phyloP scores from a whole-genome alignment of 2,888 invertebrate genomes.

The Xylota sylvarum region DNA sequence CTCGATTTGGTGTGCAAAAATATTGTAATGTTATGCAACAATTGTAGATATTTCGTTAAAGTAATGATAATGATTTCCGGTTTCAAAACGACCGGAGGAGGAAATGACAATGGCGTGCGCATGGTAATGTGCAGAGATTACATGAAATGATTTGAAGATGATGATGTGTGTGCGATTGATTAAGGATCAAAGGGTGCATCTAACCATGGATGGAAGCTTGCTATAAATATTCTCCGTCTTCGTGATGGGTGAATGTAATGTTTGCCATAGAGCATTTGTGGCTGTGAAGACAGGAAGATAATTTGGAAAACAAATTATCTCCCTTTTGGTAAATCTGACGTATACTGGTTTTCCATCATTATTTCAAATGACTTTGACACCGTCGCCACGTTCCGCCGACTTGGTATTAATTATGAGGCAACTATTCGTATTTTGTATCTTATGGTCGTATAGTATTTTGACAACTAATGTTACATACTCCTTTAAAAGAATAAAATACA shows the following conservation, averaged over 20 bases:
- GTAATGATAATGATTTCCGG: conserved; percentile 67
- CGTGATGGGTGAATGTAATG: not conserved
- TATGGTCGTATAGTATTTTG: too few relatives aligned
- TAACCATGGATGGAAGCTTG: conserved; percentile 28
- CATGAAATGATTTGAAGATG: conserved; percentile 48
- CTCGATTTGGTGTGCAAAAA: conserved; percentile 44
- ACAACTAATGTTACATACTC: too few relatives aligned
- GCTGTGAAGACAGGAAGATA: conserved; percentile 1
- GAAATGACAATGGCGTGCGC: conserved; percentile 47
- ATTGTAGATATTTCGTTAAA: conserved; percentile 63
- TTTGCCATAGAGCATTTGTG: not conserved
- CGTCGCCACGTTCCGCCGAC: too few relatives aligned
- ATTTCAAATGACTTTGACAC: not conserved
- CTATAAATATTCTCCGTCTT: conserved; percentile 11
- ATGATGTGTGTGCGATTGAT: conserved; percentile 40
- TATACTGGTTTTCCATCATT: not conserved
- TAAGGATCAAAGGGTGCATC: conserved; percentile 50
- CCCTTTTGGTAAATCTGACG: not conserved
- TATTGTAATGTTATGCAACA: conserved; percentile 69
- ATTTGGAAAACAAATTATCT: not conserved
- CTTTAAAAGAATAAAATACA: too few relatives aligned
- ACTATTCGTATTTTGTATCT: too few relatives aligned
- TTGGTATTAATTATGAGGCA: too few relatives aligned
- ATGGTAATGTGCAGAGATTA: conserved; percentile 60
- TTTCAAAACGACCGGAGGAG: conserved; percentile 44